phyloP scores from a whole-genome alignment of 2,888 invertebrate genomes.

The Bombylius discolor region DNA sequence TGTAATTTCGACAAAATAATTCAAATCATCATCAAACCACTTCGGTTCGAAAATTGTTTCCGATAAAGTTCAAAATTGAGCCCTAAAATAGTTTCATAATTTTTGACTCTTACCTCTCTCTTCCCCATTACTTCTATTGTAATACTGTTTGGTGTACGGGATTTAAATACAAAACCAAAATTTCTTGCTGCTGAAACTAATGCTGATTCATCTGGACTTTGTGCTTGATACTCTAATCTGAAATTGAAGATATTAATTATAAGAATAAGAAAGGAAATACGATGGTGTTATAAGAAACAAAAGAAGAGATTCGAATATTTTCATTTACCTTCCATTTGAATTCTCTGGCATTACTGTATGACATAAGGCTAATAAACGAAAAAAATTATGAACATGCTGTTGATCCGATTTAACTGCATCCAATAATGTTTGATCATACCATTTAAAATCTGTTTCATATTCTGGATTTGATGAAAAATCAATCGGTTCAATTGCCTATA shows the following conservation, averaged over 20 bases:
- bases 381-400: slow-evolving; percentile 70
- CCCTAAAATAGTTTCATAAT: too few relatives aligned
- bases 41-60: too few relatives aligned
- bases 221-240: slow-evolving; percentile 53
- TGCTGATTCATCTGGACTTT: slow-evolving; percentile 96
- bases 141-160: slow-evolving; percentile 82
- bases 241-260: not conserved
- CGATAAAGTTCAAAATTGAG: too few relatives aligned
- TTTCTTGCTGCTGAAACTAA: slow-evolving; percentile 95
- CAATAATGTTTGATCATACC: slow-evolving; percentile 77
- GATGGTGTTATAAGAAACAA: not conserved
- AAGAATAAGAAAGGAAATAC: not conserved
- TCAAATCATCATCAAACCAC: too few relatives aligned
- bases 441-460: slow-evolving; percentile 84
- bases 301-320: not conserved
- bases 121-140: slow-evolving; percentile 78
- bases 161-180: slow-evolving; percentile 96
- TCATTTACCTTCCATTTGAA: slow-evolving; percentile 54
- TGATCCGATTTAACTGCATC: slow-evolving; percentile 69
- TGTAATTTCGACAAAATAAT: too few relatives aligned
- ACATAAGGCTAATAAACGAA: slow-evolving; percentile 84
- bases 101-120: slow-evolving; percentile 44
- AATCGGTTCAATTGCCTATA: slow-evolving; percentile 60
- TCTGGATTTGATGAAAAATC: slow-evolving; percentile 93
- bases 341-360: slow-evolving; percentile 98